Percentiles rank a stretch among this genome's conserved stretches.
These are phyloP conservation scores for Drosophila silvestris DNA, from an alignment of 2,888 invertebrate genomes.

Conservation along the genomic window DNA sequence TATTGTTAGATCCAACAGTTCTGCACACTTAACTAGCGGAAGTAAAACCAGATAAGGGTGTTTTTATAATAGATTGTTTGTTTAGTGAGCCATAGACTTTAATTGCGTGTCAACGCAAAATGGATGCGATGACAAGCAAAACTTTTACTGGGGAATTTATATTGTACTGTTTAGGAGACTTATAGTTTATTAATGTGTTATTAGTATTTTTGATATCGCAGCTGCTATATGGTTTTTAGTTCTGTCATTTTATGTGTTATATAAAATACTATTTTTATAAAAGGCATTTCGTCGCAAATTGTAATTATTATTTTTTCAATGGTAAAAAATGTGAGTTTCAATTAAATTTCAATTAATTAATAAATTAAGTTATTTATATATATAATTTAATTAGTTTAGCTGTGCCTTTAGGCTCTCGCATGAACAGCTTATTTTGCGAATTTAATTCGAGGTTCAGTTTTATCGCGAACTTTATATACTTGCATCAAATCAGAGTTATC, in stretches of 20 bases:
- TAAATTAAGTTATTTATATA: background rate
- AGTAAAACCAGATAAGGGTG: slow-evolving; percentile 24
- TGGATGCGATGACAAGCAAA: slow-evolving; percentile 14
- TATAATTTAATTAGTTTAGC: background rate
- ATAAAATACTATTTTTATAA: slow-evolving; percentile 28
- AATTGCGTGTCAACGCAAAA: background rate
- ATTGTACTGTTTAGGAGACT: background rate
- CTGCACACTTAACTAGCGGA: background rate
- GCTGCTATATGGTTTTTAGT: background rate
- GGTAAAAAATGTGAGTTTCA: background rate
- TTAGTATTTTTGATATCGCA: background rate
- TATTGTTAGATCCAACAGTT: slow-evolving; percentile 2
- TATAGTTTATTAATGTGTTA: background rate
- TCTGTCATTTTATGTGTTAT: background rate
- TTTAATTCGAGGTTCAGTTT: background rate
- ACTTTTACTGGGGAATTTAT: background rate
- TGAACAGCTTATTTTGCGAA: background rate
- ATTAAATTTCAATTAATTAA: background rate
- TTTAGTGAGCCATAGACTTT: background rate
- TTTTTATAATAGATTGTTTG: slow-evolving; percentile 15
- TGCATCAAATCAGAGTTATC: background rate
- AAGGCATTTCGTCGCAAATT: background rate
- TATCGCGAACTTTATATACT: background rate
- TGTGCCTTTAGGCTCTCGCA: background rate
- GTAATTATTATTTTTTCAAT: background rate